A percentile compares a stretch with the other conserved stretches of the same genome.
Evolutionary conservation across 2,113 vertebrate species (phyloP).

Genomic region (Oncorhynchus keta): DNA sequence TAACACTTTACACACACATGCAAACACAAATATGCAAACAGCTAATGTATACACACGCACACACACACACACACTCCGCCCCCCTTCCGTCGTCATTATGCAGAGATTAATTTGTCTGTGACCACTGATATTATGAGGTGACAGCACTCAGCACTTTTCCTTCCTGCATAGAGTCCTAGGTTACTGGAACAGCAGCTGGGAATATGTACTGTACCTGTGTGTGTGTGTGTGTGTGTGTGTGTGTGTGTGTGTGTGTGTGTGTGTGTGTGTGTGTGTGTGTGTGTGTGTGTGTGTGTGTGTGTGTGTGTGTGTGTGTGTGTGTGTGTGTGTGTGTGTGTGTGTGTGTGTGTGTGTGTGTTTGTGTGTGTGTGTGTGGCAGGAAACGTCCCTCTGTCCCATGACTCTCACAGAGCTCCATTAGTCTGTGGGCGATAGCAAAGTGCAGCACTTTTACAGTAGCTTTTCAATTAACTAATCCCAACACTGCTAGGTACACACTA

Average conservation of each 20-base stretch:
- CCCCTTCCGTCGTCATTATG: neutral
- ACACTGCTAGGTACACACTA: neutral
- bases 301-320: too few species aligned
- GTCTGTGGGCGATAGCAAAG: constrained; percentile 48
- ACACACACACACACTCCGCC: neutral
- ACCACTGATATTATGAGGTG: neutral
- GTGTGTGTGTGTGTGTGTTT: too few species aligned
- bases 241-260: too few species aligned
- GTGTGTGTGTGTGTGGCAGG: too few species aligned
- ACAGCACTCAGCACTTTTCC: neutral
- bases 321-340: too few species aligned
- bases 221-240: too few species aligned
- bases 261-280: too few species aligned
- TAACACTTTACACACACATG: too few species aligned
- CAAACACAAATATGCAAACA: constrained; percentile 15
- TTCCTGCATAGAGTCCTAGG: neutral
- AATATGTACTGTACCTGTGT: neutral
- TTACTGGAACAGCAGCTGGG: neutral
- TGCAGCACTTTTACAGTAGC: neutral
- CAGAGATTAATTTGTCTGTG: neutral
- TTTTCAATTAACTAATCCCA: too few species aligned
- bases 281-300: too few species aligned
- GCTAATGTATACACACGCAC: neutral
- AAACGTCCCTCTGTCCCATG: neutral
- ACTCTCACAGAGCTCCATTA: constrained; percentile 37